phyloP scores from a whole-genome alignment of 2,113 vertebrate genomes.

The Triplophysa rosa region DNA sequence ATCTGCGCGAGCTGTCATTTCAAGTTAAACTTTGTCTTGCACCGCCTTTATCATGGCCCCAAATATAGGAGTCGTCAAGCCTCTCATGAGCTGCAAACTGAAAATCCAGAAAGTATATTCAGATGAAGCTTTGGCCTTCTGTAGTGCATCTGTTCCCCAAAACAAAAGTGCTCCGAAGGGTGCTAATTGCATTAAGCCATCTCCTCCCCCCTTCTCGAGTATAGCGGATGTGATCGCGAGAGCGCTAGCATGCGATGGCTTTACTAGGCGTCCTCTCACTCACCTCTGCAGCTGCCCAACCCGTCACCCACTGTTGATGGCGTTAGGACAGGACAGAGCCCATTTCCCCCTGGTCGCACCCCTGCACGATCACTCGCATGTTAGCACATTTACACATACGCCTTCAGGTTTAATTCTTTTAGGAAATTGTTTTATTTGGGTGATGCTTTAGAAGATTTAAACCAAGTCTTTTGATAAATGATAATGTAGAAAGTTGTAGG shows the following conservation, averaged over 20 bases:
- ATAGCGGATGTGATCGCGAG: constrained; percentile 40
- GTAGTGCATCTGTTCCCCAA: constrained; percentile 75
- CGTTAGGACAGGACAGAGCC: constrained; percentile 52
- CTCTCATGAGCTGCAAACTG: no score
- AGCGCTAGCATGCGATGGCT: constrained; percentile 56
- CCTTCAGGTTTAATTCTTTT: constrained; percentile 43
- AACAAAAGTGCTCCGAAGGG: constrained; percentile 78
- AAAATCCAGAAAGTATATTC: constrained; percentile 14
- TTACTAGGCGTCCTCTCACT: constrained; percentile 70
- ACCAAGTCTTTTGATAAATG: no score
- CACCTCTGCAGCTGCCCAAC: constrained; percentile 80
- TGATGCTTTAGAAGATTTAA: background rate
- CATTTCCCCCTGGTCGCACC: constrained; percentile 44
- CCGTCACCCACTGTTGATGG: constrained; percentile 55
- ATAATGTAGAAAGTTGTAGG: no score
- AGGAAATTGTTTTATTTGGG: background rate
- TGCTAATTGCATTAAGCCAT: constrained; percentile 78
- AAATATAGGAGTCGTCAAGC: no score
- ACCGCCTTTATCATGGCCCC: no score
- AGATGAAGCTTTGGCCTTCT: constrained; percentile 63
- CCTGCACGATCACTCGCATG: constrained; percentile 38
- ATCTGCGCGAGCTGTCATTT: no score
- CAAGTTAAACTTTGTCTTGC: no score
- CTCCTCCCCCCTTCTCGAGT: constrained; percentile 64
- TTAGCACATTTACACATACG: constrained; percentile 33